Evolutionary conservation across 2,113 vertebrate genomes (phyloP), one percentile per base, ranked within the genome.

Genomic region (Coptodon rendalli): DNA sequence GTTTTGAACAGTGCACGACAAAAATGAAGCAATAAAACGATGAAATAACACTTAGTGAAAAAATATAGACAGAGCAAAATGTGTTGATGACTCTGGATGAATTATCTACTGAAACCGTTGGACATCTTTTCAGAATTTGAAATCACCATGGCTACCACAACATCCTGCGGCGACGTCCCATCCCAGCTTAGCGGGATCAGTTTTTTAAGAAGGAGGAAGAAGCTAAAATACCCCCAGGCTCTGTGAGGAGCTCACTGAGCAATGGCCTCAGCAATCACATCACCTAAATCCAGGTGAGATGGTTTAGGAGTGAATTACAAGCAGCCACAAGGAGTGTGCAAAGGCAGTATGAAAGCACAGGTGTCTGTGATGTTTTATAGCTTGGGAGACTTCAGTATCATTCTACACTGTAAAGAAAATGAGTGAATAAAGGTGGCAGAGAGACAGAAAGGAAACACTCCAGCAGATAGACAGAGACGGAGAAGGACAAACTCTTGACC

Each of bases 81-180:
- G 59, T 6, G 29, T 19, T 0, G 9, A 6, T 0, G 7, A 40
- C n/a, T 40, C 36, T 68, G 19, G 34, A 22, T 13, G 63, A 22
- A 2, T 68, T 40, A 22, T 68, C 34, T 40, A 12, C 63, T 40
- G 19, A 68, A 38, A n/a, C 19, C 22, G 31, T 13, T 68, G 31
- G 34, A 38, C 34, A 66, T 38, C 34, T 36, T 36, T 22, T 14
- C 66, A 71, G 36, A 24, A 43, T 43, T 71, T 38, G 34, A 14
- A 71, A 71, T 71, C 66, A 27, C 40, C 38, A 24, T 40, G 36
- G n/a, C 0, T 43, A 71, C 66, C 66, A 71, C 66, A 71, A 71
- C 66, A 71, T 24, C 66, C 66, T 24, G n/a, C n/a, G 0, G 36
- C 12, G 36, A 24, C 5, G 0, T 71, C n/a, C n/a, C 38, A 4